phyloP scores from a whole-genome alignment of 2,113 vertebrate genomes.

The Penelope pileata region DNA sequence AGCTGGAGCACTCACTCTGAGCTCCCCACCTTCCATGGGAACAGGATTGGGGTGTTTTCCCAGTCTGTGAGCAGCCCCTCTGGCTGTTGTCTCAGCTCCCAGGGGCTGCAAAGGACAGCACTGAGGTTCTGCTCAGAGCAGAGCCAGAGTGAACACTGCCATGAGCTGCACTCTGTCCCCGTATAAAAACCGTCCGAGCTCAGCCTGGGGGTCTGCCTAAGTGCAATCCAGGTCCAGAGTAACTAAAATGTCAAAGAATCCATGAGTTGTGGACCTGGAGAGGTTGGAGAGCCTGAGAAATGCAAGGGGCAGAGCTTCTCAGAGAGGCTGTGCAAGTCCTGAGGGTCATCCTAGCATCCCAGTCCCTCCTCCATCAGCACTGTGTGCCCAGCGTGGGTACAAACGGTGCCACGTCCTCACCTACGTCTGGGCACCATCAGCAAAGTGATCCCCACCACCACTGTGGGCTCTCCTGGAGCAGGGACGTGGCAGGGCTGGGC shows the following conservation, averaged over 20 bases:
- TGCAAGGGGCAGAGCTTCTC: too few species aligned
- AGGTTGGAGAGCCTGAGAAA: background rate
- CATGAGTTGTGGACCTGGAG: background rate
- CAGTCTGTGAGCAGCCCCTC: background rate
- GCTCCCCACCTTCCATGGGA: background rate
- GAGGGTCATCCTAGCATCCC: background rate
- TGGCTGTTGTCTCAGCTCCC: background rate
- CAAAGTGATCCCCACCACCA: background rate
- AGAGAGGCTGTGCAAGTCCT: background rate
- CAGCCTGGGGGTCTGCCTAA: background rate
- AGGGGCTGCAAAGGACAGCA: background rate
- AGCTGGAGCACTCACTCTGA: background rate
- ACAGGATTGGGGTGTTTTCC: background rate
- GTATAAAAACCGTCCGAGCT: background rate
- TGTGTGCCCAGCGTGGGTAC: rapidly evolving
- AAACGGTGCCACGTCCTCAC: background rate
- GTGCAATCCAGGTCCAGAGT: too few species aligned
- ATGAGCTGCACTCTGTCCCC: background rate
- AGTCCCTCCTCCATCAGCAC: background rate
- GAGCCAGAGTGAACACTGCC: background rate
- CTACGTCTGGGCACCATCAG: rapidly evolving
- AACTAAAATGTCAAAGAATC: background rate
- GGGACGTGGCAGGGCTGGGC: background rate
- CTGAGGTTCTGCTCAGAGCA: background rate
- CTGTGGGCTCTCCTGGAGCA: background rate